Base-by-base conservation (phyloP, 2,113 vertebrate genomes). In the Tachysurus fulvidraco region DNA sequence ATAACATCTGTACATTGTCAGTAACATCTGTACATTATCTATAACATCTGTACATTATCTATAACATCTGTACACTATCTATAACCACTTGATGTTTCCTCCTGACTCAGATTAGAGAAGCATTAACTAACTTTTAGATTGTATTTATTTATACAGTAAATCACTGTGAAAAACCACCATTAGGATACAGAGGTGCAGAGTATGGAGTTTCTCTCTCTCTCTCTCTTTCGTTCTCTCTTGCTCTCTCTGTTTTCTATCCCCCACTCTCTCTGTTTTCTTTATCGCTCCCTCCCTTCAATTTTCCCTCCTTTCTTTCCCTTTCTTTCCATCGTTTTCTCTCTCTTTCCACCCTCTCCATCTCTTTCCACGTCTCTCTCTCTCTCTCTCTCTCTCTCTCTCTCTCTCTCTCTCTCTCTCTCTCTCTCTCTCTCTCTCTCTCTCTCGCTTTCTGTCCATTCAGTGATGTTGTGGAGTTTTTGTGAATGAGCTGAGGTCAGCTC, bases 401-500 rank as follows among this genome's bases (percentile, higher is more conserved):
- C 41, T 46, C 8, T 23, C 19, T 50, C 8, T 74, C 71, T 50
- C 30, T 41, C 69, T 44, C 16, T 44, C 71, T 50, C 19, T 76
- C 71, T 76, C 23, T 76, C 71, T 55, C 25, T 55, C 76, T 54
- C n/a, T 78, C 50, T 55, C 19, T 46, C 41, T 12, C 69, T 44
- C 41, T 41, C 17, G 21, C 46, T n/a, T 23, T 77, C 74, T 54
- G 12, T 57, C 16, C 55, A 21, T 59, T 57, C n/a, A 52, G 0
- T 8, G 74, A n/a, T 52, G 46, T 28, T 1, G 13, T 60, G 19
- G 36, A 41, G 46, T 86, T 85, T 88, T 86, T 81, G 59, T 89
- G 84, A 89, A 89, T 88, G 65, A 84, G 46, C 44, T 84, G 73
- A 88, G 88, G 87, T 88, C 84, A 89, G 73, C 30, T 46, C 30